A percentile compares a stretch with the other conserved stretches of the same genome.
These are phyloP conservation scores for Chondrilla cf. caribensis DNA, from an alignment of 37 sponge, comb jelly and placozoan species.

Conservation along the genomic window DNA sequence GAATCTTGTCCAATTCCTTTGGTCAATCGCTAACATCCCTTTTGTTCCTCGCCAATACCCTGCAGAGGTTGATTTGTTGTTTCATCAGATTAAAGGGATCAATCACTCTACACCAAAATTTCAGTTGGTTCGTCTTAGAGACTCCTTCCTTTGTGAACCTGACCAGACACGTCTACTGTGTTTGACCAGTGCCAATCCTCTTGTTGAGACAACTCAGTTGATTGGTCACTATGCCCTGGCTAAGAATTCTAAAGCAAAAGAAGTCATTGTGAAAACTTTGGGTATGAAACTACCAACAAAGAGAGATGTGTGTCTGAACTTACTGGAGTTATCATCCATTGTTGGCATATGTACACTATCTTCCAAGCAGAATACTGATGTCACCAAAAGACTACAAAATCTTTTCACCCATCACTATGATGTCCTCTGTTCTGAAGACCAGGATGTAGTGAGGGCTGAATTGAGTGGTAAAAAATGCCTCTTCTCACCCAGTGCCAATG, in stretches of 20 bases:
- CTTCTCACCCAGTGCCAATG: background rate
- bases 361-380: background rate
- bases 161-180: background rate
- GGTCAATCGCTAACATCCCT: background rate
- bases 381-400: background rate
- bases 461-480: background rate
- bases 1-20: background rate
- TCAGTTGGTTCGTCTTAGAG: background rate
- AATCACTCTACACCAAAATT: background rate
- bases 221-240: background rate
- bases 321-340: background rate
- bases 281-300: background rate
- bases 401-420: conserved; percentile 5
- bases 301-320: background rate
- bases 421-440: background rate
- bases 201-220: background rate
- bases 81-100: background rate
- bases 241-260: background rate
- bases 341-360: background rate
- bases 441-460: background rate
- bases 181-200: background rate
- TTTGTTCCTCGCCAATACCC: background rate
- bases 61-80: background rate
- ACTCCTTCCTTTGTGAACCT: conserved; percentile 2
- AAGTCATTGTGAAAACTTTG: background rate